Evolutionary conservation across 2,113 vertebrate species (phyloP), one percentile per base, ranked within the genome.

Genomic region (Mellivora capensis): DNA sequence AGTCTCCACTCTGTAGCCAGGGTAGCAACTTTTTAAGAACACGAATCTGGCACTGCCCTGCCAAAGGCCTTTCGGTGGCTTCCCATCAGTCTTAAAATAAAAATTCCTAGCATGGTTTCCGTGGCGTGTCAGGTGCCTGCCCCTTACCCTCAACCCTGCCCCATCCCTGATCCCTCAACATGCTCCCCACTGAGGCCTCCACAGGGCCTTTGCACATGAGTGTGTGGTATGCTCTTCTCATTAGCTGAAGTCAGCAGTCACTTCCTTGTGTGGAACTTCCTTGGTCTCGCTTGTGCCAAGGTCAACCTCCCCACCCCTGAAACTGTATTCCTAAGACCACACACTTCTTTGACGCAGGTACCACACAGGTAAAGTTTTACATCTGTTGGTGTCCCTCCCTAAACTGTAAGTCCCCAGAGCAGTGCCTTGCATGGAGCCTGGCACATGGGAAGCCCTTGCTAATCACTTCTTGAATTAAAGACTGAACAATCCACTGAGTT

Each of bases 51-150:
- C 79, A 54, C 4, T 86, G 4, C 27, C 62, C 79, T 84, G 31
- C 54, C 15, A 7, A 64, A 62, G 83, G 31, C 12, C 23, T n/a
- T 84, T 4, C 3, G 10, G 23, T 3, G 31, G 14, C 47, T 72
- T 81, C 34, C 31, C 27, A n/a, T 12, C 1, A 1, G 15, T 34
- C 29, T 52, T 42, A 84, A 79, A 25, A 71, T 23, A 42, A 27
- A 80, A n/a, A 79, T 37, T 57, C 27, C 29, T n/a, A 59, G 20
- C 39, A n/a, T 6, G 2, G 29, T 3, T 29, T 72, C 14, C 31
- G 20, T 44, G 4, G 15, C 12, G 8, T 67, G 25, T 34, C 39
- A 11, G 2, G 17, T 13, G 27, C 31, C 12, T 0, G 23, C 15
- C 25, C 27, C 39, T 34, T 61, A 64, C 13, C 14, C 62, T 14